These are phyloP conservation scores for Campoplex capitator DNA, from an alignment of 2,888 invertebrate genomes.

Conservation along the genomic window DNA sequence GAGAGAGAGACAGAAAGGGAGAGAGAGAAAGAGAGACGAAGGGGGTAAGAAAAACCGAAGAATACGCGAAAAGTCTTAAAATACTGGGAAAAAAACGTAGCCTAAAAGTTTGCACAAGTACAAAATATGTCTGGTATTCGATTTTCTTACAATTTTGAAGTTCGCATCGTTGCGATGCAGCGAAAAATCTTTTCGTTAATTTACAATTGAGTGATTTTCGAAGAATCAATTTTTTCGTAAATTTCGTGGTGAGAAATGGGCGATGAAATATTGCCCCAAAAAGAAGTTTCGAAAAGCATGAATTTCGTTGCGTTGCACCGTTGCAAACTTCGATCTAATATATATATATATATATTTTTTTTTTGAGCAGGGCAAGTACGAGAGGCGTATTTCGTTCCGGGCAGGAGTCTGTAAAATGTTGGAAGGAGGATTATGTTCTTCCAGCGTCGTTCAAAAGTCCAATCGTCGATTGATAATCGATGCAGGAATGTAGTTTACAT, in stretches of 20 bases:
- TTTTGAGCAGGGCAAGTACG: slow-evolving; percentile 76
- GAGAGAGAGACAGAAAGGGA: slow-evolving; percentile 59
- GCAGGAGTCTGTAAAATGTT: slow-evolving; percentile 67
- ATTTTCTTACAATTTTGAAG: slow-evolving; percentile 62
- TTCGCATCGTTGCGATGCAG: neutral
- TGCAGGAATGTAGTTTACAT: slow-evolving; percentile 43
- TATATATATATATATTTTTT: neutral
- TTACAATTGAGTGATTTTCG: neutral
- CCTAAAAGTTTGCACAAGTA: slow-evolving; percentile 79
- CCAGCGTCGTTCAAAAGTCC: slow-evolving; percentile 44
- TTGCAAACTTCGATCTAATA: neutral
- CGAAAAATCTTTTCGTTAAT: neutral
- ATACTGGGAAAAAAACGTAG: slow-evolving; percentile 77
- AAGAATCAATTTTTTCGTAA: neutral
- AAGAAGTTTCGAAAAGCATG: neutral
- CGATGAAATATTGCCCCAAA: neutral
- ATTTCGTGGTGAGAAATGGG: neutral
- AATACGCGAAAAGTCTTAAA: slow-evolving; percentile 77
- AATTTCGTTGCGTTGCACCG: neutral
- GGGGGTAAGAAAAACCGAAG: slow-evolving; percentile 66
- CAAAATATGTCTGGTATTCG: slow-evolving; percentile 77
- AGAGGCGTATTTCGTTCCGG: slow-evolving; percentile 71
- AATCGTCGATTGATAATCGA: slow-evolving; percentile 33
- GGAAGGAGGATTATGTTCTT: slow-evolving; percentile 49
- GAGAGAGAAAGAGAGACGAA: slow-evolving; percentile 41